A percentile compares a stretch with the other conserved stretches of the same genome.
These are phyloP conservation scores for Drosophila athabasca DNA, from an alignment of 1,140 invertebrate species.

Conservation along the genomic window DNA sequence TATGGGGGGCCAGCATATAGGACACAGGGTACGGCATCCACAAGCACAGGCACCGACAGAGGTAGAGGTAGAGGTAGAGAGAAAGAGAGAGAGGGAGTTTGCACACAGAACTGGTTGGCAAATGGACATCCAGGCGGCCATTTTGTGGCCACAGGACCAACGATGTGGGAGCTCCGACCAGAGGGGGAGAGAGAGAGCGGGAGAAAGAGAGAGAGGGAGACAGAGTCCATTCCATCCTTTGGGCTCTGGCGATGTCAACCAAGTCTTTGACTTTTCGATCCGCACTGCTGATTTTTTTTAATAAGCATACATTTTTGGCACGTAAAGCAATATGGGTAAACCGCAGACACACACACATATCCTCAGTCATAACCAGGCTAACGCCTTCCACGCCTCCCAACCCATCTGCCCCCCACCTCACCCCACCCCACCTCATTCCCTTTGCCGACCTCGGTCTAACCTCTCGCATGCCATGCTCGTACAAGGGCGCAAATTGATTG, in stretches of 20 bases:
- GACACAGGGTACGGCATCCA: neutral
- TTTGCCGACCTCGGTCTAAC: neutral
- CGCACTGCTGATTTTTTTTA: conserved; percentile 73
- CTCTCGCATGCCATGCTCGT: neutral
- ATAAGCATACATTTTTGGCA: conserved; percentile 75
- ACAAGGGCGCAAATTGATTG: conserved; percentile 69
- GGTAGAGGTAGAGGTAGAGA: conserved; percentile 15
- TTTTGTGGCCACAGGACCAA: conserved; percentile 57
- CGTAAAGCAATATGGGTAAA: conserved; percentile 58
- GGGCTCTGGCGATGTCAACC: conserved; percentile 47
- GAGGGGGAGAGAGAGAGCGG: neutral
- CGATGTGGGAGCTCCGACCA: conserved; percentile 38
- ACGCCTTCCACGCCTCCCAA: conserved; percentile 16
- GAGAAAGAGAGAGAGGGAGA: neutral
- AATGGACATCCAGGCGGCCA: conserved; percentile 59
- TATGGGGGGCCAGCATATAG: neutral
- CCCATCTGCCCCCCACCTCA: no score
- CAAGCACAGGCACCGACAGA: neutral
- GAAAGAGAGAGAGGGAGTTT: conserved; percentile 32
- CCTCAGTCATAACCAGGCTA: conserved; percentile 27
- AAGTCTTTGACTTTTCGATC: conserved; percentile 62
- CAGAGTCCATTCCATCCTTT: conserved; percentile 13
- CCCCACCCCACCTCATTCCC: no score
- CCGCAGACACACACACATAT: conserved; percentile 36
- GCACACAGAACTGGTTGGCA: conserved; percentile 56